Conservation (phyloP, 2,888 invertebrate species). For the Netelia melanura region DNA sequence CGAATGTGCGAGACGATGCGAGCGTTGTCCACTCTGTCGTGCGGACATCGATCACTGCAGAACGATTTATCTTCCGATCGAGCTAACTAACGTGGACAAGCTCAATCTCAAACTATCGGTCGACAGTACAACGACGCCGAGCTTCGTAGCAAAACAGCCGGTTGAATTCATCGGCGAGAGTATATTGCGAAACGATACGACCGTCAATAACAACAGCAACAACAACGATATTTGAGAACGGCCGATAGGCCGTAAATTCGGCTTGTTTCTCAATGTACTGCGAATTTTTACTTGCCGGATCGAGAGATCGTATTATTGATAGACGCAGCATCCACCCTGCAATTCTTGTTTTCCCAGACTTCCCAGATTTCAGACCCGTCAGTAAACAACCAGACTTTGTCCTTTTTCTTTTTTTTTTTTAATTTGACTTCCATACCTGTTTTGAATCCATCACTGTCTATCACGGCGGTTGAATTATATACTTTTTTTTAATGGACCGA, state of each 20-base stretch:
- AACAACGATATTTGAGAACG: conserved; percentile 79
- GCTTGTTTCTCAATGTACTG: conserved; percentile 74
- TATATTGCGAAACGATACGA: conserved; percentile 71
- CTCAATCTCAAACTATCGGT: conserved; percentile 75
- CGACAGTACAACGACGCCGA: conserved; percentile 73
- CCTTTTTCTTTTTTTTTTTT: too few relatives aligned
- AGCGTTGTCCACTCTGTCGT: conserved; percentile 91
- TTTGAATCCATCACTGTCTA: too few relatives aligned
- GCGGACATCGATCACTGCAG: conserved; percentile 89
- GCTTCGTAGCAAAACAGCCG: conserved; percentile 70
- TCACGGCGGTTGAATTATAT: too few relatives aligned
- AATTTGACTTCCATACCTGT: too few relatives aligned
- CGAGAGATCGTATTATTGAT: conserved; percentile 71
- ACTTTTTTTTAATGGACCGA: too few relatives aligned
- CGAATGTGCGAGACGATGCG: conserved; percentile 91
- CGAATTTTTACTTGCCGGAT: conserved; percentile 78
- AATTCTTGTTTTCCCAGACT: neutral
- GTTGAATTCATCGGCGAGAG: conserved; percentile 76
- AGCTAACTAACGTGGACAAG: conserved; percentile 85
- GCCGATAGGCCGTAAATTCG: conserved; percentile 65
- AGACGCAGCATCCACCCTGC: neutral
- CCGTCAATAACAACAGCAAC: conserved; percentile 53
- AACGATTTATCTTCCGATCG: conserved; percentile 90
- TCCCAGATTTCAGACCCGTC: too few relatives aligned
- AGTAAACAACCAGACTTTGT: too few relatives aligned